Conservation (phyloP, 1,140 invertebrate genomes). For the Samia ricini region DNA sequence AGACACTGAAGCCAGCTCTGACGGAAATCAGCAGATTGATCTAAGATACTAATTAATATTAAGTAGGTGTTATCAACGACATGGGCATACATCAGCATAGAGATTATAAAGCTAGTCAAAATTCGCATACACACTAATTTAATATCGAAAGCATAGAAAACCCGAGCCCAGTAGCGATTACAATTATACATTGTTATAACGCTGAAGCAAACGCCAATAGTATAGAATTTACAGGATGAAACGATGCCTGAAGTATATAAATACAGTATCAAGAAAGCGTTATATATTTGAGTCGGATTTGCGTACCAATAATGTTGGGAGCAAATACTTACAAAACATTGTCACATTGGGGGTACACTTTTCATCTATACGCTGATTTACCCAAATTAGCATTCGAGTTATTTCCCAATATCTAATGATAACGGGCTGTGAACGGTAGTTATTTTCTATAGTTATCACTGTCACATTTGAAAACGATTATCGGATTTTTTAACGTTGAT, state of each 20-base stretch:
- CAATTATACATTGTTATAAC: constrained; percentile 67
- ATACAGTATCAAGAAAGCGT: constrained; percentile 57
- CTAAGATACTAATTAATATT: constrained; percentile 70
- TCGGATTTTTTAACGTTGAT: constrained; percentile 22
- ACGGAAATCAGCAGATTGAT: constrained; percentile 69
- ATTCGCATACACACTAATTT: constrained; percentile 75
- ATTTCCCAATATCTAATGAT: constrained; percentile 52
- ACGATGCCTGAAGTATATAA: constrained; percentile 64
- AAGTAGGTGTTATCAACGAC: constrained; percentile 64
- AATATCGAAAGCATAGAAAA: constrained; percentile 77
- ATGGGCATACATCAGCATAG: constrained; percentile 73
- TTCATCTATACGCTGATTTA: constrained; percentile 46
- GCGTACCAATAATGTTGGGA: constrained; percentile 63
- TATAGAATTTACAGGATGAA: constrained; percentile 71
- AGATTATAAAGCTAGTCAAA: constrained; percentile 73
- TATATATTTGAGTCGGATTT: constrained; percentile 57
- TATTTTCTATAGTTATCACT: background rate
- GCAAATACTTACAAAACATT: constrained; percentile 71
- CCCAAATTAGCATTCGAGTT: constrained; percentile 42
- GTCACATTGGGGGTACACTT: constrained; percentile 52
- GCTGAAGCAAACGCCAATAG: constrained; percentile 74
- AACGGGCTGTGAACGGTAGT: constrained; percentile 46
- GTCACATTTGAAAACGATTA: background rate
- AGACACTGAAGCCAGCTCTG: constrained; percentile 74
- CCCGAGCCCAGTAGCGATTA: constrained; percentile 73